Evolutionary conservation across 2,113 vertebrate genomes (phyloP).

Genomic region (Silurus meridionalis): DNA sequence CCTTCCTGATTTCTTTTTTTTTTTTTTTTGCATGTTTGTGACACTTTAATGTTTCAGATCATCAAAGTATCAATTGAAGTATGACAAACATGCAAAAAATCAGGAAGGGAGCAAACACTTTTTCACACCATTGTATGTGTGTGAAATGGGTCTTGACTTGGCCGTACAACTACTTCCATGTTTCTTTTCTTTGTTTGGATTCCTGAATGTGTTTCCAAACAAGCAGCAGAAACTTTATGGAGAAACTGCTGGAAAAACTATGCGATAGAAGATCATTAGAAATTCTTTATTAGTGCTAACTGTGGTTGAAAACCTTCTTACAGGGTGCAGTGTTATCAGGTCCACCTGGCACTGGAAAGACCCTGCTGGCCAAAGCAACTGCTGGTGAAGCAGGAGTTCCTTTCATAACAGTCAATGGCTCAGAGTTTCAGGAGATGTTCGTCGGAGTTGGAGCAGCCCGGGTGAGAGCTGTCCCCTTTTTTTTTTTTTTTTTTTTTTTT

Average conservation of each 20-base stretch:
- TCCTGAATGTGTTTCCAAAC: not conserved
- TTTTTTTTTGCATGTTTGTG: too few species aligned
- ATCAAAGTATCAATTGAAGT: too few species aligned
- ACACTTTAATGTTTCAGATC: too few species aligned
- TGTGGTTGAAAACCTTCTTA: not conserved
- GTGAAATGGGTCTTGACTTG: not conserved
- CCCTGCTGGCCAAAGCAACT: slow-evolving; percentile 68
- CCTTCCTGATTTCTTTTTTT: too few species aligned
- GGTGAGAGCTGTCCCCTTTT: slow-evolving; percentile 54
- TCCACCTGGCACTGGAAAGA: slow-evolving; percentile 71
- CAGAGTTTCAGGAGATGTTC: slow-evolving; percentile 73
- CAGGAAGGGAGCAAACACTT: too few species aligned
- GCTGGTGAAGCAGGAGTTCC: slow-evolving; percentile 70
- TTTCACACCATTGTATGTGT: not conserved
- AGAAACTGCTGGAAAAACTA: not conserved
- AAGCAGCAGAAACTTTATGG: not conserved
- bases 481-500: not conserved
- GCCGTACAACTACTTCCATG: not conserved
- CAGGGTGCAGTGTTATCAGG: slow-evolving; percentile 70
- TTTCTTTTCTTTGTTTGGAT: not conserved
- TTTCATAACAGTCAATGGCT: slow-evolving; percentile 71
- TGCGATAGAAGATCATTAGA: not conserved
- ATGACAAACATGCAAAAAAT: too few species aligned
- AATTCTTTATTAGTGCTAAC: not conserved
- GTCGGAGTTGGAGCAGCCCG: slow-evolving; percentile 70